These are phyloP conservation scores for Drosophila tropicalis DNA, from an alignment of 1,140 invertebrate genomes.

Conservation along the genomic window DNA sequence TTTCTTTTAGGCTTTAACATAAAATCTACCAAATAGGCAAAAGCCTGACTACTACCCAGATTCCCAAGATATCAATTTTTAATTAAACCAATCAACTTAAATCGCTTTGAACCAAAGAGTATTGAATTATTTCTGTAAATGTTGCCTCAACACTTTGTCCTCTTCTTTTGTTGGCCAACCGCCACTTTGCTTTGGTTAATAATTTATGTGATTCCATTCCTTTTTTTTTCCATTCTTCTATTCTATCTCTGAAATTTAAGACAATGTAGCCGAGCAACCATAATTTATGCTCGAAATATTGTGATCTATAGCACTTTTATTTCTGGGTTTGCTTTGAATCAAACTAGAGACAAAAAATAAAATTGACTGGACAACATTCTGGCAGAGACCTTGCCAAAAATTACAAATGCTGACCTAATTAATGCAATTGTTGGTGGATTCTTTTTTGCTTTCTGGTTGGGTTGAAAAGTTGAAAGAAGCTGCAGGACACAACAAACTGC, in stretches of 20 bases:
- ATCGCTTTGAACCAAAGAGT: not conserved
- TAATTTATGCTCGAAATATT: slow-evolving; percentile 49
- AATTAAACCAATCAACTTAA: slow-evolving; percentile 4
- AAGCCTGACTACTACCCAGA: not conserved
- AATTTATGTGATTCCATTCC: slow-evolving; percentile 40
- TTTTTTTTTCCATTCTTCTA: slow-evolving; percentile 15
- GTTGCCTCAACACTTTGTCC: slow-evolving; percentile 1
- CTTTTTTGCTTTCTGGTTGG: slow-evolving; percentile 25
- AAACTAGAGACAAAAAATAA: slow-evolving; percentile 31
- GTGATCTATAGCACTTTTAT: slow-evolving; percentile 10
- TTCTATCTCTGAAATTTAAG: slow-evolving; percentile 32
- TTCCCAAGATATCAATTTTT: not conserved
- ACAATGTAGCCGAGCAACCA: slow-evolving; percentile 34
- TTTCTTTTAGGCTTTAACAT: no score
- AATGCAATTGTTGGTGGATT: slow-evolving; percentile 51
- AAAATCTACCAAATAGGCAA: no score
- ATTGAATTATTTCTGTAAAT: slow-evolving; percentile 12
- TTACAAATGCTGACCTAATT: slow-evolving; percentile 44
- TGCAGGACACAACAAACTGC: slow-evolving; percentile 13
- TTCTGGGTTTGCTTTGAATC: not conserved
- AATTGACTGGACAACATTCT: slow-evolving; percentile 12
- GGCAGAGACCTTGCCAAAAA: slow-evolving; percentile 14
- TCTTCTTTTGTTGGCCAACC: not conserved
- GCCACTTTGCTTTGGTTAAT: slow-evolving; percentile 8
- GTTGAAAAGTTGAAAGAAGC: slow-evolving; percentile 40